Evolutionary conservation across 1,140 invertebrate species (phyloP).

Genomic region (Drosophila auraria): DNA sequence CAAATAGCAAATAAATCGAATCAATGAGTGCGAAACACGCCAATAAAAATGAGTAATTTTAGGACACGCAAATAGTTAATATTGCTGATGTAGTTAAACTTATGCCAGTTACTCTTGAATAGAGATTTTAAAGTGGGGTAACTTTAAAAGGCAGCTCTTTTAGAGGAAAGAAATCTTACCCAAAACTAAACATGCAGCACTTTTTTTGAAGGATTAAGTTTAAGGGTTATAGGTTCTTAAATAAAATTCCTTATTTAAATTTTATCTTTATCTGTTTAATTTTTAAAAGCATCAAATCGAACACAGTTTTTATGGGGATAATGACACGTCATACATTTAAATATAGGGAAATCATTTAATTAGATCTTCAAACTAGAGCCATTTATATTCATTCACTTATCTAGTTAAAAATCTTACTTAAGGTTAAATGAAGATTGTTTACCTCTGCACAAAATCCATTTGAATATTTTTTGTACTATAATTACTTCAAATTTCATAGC

Average conservation of each 20-base stretch:
- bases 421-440: not conserved
- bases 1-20: constrained; percentile 48
- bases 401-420: not conserved
- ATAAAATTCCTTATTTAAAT: too few species aligned
- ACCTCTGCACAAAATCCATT: too few species aligned
- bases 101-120: not conserved
- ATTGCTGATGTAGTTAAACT: constrained; percentile 1
- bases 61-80: constrained; percentile 21
- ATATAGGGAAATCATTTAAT: not conserved
- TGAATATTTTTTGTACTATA: not conserved
- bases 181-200: too few species aligned
- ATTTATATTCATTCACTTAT: constrained; percentile 1
- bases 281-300: too few species aligned
- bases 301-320: too few species aligned
- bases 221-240: too few species aligned
- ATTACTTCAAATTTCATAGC: not conserved
- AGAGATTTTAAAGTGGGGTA: not conserved
- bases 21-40: constrained; percentile 19
- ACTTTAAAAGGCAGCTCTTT: too few species aligned
- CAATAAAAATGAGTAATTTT: constrained; percentile 29
- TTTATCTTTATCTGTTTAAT: too few species aligned
- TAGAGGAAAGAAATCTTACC: too few species aligned
- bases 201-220: too few species aligned
- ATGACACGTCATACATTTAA: too few species aligned
- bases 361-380: not conserved